These are phyloP conservation scores for Ceuthmochares aereus DNA, from an alignment of 2,113 vertebrate genomes.

Conservation along the genomic window DNA sequence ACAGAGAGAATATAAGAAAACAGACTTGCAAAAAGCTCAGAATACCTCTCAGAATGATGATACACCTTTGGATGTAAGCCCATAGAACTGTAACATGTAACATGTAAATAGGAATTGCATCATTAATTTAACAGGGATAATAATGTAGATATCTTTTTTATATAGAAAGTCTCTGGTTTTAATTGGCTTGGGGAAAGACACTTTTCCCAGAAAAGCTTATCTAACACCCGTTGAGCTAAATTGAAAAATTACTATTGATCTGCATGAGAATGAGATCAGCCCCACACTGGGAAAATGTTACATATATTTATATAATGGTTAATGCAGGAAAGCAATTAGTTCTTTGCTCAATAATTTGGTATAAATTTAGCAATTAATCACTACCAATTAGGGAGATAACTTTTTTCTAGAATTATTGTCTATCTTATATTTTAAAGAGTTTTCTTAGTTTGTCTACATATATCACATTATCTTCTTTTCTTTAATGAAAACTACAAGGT, in stretches of 20 bases:
- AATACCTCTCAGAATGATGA: neutral
- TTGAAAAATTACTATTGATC: slow-evolving; percentile 40
- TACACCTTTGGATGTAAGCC: neutral
- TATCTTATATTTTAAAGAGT: neutral
- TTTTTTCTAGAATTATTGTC: neutral
- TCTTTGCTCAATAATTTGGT: neutral
- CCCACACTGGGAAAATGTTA: neutral
- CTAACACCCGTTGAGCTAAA: neutral
- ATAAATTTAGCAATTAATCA: neutral
- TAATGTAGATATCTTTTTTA: neutral
- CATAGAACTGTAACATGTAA: neutral
- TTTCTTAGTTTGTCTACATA: neutral
- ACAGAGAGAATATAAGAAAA: neutral
- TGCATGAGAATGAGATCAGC: neutral
- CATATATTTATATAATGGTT: neutral
- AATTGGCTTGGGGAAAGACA: neutral
- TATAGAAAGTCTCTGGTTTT: neutral
- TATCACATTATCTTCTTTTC: neutral
- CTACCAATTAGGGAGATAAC: neutral
- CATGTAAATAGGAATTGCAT: neutral
- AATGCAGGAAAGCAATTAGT: neutral
- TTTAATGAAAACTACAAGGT: neutral
- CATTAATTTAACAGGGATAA: neutral
- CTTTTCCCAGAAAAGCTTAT: slow-evolving; percentile 7
- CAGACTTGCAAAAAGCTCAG: neutral